A percentile compares a stretch with the other conserved stretches of the same genome.
Conservation (phyloP, 2,797 vertebrate genomes). For the Rhinatrema bivittatum region DNA sequence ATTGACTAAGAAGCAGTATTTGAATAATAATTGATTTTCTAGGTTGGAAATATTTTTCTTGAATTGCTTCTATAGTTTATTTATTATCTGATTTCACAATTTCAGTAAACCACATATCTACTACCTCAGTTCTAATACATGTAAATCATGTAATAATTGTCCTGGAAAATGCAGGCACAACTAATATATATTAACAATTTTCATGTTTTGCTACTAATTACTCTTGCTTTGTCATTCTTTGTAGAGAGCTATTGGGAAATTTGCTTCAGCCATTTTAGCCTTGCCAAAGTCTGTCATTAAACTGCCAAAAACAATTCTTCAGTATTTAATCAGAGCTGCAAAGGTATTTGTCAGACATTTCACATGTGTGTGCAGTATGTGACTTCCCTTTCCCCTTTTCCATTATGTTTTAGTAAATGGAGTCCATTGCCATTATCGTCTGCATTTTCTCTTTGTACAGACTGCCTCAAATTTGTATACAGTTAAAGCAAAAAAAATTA, state of each 20-base stretch:
- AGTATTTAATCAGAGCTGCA: slow-evolving; percentile 93
- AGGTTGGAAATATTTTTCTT: slow-evolving; percentile 6
- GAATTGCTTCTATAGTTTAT: neutral
- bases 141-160: neutral
- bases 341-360: slow-evolving; percentile 77
- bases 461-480: no score
- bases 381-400: no score
- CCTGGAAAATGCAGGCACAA: no score
- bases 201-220: slow-evolving; percentile 53
- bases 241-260: slow-evolving; percentile 97
- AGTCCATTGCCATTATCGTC: slow-evolving; percentile 16
- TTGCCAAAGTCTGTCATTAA: slow-evolving; percentile 97
- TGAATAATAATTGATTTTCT: neutral
- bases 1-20: neutral
- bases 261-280: slow-evolving; percentile 95
- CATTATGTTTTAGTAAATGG: slow-evolving; percentile 18
- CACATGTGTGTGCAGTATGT: slow-evolving; percentile 37
- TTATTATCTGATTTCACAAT: neutral
- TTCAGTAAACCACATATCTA: neutral
- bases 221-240: slow-evolving; percentile 74
- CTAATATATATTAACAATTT: slow-evolving; percentile 30
- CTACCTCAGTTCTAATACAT: slow-evolving; percentile 6
- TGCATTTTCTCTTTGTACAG: slow-evolving; percentile 55
- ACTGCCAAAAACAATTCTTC: slow-evolving; percentile 97
- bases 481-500: no score